phyloP scores from a whole-genome alignment of 2,888 invertebrate genomes.

The Timandra comae region DNA sequence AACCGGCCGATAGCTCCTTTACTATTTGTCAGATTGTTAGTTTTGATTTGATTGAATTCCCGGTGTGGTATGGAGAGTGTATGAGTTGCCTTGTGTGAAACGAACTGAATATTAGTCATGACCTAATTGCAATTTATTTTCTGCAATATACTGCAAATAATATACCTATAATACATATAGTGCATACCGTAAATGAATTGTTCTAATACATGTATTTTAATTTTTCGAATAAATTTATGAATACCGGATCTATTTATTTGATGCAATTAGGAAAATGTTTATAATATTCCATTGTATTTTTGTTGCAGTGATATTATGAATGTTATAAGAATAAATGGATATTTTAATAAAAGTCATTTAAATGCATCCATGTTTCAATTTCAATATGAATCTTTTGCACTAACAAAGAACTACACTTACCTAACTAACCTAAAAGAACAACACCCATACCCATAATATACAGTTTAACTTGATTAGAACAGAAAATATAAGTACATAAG shows the following conservation, averaged over 20 bases:
- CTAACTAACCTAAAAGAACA: no score
- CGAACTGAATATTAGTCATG: slow-evolving; percentile 33
- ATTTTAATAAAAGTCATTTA: slow-evolving; percentile 77
- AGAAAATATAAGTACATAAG: no score
- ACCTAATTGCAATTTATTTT: slow-evolving; percentile 35
- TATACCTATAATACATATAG: slow-evolving; percentile 29
- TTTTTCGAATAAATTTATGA: slow-evolving; percentile 49
- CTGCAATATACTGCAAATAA: slow-evolving; percentile 26
- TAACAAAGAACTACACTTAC: no score
- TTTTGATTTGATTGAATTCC: slow-evolving; percentile 17
- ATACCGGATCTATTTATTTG: slow-evolving; percentile 62
- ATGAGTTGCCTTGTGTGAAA: slow-evolving; percentile 39
- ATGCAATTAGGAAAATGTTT: slow-evolving; percentile 71
- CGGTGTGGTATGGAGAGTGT: slow-evolving; percentile 28
- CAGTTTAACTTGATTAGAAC: no score
- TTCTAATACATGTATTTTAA: slow-evolving; percentile 13
- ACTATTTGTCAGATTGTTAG: no score
- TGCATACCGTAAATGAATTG: slow-evolving; percentile 26
- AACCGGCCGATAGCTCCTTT: no score
- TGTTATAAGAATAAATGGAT: slow-evolving; percentile 78
- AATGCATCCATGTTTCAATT: slow-evolving; percentile 56
- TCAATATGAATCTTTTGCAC: no score
- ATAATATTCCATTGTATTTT: slow-evolving; percentile 76
- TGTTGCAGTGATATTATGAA: slow-evolving; percentile 77
- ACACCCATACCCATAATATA: no score